phyloP scores from a whole-genome alignment of 2,113 vertebrate species.

The Apus apus region DNA sequence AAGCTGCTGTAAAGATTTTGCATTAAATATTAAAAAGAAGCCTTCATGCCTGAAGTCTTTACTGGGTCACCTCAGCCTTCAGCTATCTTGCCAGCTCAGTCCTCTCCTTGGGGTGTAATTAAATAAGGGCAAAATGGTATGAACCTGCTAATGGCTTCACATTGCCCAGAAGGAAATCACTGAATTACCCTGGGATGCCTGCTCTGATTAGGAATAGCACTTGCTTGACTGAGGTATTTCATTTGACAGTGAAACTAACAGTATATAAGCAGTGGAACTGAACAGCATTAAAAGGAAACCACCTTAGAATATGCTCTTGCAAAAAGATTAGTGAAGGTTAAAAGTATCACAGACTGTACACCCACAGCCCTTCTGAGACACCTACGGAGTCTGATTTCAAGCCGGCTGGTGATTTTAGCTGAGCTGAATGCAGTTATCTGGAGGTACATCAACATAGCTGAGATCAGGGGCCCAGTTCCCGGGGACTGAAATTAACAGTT shows the following conservation, averaged over 20 bases:
- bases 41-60: constrained; percentile 31
- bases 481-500: background rate
- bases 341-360: background rate
- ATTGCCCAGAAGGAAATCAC: constrained; percentile 1
- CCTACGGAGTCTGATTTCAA: background rate
- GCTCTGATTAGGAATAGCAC: constrained; percentile 53
- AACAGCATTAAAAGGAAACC: background rate
- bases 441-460: background rate
- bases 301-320: background rate
- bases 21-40: constrained; percentile 40
- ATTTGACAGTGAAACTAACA: constrained; percentile 5
- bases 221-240: constrained; percentile 48
- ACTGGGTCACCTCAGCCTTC: constrained; percentile 39
- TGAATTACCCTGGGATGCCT: constrained; percentile 19
- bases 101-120: constrained; percentile 49
- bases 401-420: background rate
- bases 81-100: constrained; percentile 8
- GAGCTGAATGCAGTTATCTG: background rate
- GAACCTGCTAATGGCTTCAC: constrained; percentile 15
- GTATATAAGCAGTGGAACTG: background rate
- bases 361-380: background rate
- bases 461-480: background rate
- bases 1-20: background rate
- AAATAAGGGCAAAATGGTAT: constrained; percentile 25
- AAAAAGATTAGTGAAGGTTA: background rate